Evolutionary conservation across 2,113 vertebrate species (phyloP).

Genomic region (Urocolius indicus): DNA sequence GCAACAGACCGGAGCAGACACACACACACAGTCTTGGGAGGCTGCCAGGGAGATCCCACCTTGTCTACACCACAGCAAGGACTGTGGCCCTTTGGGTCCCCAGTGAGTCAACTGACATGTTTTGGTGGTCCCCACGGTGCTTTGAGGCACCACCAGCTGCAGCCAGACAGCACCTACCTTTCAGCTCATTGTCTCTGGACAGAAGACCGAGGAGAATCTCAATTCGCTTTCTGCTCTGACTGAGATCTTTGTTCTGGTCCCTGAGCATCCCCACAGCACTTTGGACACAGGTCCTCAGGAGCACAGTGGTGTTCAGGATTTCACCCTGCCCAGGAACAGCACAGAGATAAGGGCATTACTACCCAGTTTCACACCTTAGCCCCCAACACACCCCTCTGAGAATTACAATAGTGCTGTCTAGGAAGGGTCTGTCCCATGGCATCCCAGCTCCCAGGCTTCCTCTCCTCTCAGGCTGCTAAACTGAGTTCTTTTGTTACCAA

Average conservation of each 20-base stretch:
- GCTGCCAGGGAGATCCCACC: background rate
- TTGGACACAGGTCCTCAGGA: conserved; percentile 91
- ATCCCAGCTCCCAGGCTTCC: background rate
- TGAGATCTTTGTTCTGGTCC: conserved; percentile 75
- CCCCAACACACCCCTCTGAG: background rate
- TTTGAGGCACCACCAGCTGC: background rate
- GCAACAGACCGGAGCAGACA: background rate
- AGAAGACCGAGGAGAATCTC: conserved; percentile 87
- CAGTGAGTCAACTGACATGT: background rate
- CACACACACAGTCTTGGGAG: background rate
- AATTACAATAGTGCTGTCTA: background rate
- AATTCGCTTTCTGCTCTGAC: conserved; percentile 83
- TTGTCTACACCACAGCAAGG: background rate
- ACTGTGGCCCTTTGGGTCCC: background rate
- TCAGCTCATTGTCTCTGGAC: conserved; percentile 64
- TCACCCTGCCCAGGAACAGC: background rate
- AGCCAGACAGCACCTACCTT: conserved; percentile 65
- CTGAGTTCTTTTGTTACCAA: background rate
- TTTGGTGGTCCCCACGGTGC: background rate
- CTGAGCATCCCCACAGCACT: conserved; percentile 89
- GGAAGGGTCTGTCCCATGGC: no score
- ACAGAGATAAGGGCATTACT: background rate
- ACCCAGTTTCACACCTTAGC: background rate
- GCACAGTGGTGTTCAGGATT: conserved; percentile 85
- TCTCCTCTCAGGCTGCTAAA: background rate